phyloP scores from a whole-genome alignment of 2,888 invertebrate species.

The Heteromurus nitidus region DNA sequence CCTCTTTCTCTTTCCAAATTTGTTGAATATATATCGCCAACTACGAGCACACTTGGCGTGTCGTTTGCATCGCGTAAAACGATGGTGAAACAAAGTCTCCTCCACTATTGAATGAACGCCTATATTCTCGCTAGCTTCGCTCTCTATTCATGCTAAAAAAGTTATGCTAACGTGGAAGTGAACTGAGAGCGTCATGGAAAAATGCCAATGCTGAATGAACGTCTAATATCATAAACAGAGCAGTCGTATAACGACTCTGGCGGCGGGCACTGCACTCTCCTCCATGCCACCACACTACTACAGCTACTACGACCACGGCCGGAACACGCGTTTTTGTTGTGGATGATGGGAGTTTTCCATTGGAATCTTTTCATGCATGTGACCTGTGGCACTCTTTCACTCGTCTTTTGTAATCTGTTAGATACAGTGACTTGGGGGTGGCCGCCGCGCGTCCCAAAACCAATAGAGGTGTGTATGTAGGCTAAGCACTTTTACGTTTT shows the following conservation, averaged over 20 bases:
- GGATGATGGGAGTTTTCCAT: conserved; percentile 30
- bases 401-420: conserved; percentile 35
- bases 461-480: background rate
- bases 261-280: too few relatives aligned
- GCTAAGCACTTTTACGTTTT: background rate
- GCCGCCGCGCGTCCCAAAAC: background rate
- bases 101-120: conserved; percentile 40
- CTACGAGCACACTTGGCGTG: background rate
- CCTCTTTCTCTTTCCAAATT: conserved; percentile 9
- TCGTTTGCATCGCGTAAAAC: conserved; percentile 8
- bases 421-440: conserved; percentile 34
- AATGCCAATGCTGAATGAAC: conserved; percentile 57
- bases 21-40: conserved; percentile 1
- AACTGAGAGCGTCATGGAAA: conserved; percentile 60
- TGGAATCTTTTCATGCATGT: conserved; percentile 60
- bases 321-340: conserved; percentile 6
- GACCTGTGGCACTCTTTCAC: conserved; percentile 61
- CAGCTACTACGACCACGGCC: background rate
- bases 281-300: background rate
- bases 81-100: conserved; percentile 16
- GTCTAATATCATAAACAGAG: background rate
- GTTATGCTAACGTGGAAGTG: conserved; percentile 51
- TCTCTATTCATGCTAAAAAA: conserved; percentile 44
- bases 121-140: background rate
- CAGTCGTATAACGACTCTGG: too few relatives aligned